These are phyloP conservation scores for Echiichthys vipera DNA, from an alignment of 2,797 vertebrate genomes.

Conservation along the genomic window DNA sequence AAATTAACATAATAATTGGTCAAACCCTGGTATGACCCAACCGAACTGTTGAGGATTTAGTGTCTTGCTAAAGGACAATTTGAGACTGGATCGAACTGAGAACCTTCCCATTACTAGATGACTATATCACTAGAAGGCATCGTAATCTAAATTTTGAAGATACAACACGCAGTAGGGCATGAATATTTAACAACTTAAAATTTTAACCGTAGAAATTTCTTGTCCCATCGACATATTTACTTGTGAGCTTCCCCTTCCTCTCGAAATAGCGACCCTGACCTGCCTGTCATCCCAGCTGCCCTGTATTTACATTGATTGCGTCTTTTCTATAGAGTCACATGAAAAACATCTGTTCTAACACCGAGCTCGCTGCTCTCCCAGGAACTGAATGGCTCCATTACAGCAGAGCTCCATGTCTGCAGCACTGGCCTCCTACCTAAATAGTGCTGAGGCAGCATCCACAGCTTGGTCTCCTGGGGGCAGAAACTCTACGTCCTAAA, in stretches of 20 bases:
- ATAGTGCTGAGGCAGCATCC: constrained; percentile 49
- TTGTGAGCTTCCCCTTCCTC: neutral
- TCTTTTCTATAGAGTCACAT: constrained; percentile 43
- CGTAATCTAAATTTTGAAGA: neutral
- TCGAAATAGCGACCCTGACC: constrained; percentile 40
- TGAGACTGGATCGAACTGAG: no score
- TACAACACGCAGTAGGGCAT: neutral
- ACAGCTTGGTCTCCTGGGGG: constrained; percentile 9
- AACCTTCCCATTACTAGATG: no score
- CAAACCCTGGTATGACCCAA: no score
- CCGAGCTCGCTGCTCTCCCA: constrained; percentile 40
- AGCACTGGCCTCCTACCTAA: constrained; percentile 54
- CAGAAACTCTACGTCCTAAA: constrained; percentile 8
- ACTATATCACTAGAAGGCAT: no score
- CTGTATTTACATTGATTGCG: constrained; percentile 62
- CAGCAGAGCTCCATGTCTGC: constrained; percentile 40
- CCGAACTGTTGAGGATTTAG: no score
- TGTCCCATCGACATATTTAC: neutral
- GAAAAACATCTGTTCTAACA: constrained; percentile 65
- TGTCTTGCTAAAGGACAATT: no score
- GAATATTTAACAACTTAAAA: neutral
- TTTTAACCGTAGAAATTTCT: neutral
- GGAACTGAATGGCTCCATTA: constrained; percentile 61
- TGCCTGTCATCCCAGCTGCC: constrained; percentile 42
- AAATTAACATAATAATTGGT: no score